Percentiles rank a stretch among this genome's conserved stretches.
Evolutionary conservation across 2,888 invertebrate genomes (phyloP).

Genomic region (Conistra vaccinii): DNA sequence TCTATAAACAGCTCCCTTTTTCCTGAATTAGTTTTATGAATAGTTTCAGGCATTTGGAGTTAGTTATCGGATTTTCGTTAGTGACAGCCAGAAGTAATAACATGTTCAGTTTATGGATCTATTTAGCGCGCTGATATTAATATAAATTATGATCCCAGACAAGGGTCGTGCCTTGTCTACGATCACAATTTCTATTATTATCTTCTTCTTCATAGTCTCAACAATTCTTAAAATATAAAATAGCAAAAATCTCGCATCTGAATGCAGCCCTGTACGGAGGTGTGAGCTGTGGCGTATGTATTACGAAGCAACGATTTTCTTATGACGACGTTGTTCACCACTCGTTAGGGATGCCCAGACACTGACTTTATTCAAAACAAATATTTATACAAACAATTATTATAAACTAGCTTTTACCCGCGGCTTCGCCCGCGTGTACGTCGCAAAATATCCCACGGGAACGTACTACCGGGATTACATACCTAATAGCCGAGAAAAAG

Average conservation of each 20-base stretch:
- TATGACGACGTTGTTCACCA: constrained; percentile 56
- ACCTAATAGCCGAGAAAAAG: no score
- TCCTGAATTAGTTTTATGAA: not conserved
- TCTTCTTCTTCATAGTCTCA: not conserved
- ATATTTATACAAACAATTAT: not conserved
- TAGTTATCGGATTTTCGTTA: not conserved
- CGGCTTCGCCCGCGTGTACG: no score
- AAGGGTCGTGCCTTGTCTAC: no score
- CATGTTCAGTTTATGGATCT: not conserved
- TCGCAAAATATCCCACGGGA: no score
- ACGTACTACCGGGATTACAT: no score
- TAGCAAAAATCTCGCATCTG: not conserved
- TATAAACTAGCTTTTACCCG: no score
- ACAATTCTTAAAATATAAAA: not conserved
- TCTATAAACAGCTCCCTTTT: not conserved
- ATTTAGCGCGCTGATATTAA: not conserved
- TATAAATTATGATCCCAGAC: not conserved
- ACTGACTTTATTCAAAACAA: not conserved
- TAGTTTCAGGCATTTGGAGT: not conserved
- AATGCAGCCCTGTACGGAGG: constrained; percentile 53
- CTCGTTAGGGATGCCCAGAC: constrained; percentile 52
- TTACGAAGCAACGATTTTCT: constrained; percentile 54
- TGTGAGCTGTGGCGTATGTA: constrained; percentile 57
- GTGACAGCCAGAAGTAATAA: not conserved
- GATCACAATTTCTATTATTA: no score